Conservation (phyloP, 1,140 invertebrate genomes). For the Papilio polytes region DNA sequence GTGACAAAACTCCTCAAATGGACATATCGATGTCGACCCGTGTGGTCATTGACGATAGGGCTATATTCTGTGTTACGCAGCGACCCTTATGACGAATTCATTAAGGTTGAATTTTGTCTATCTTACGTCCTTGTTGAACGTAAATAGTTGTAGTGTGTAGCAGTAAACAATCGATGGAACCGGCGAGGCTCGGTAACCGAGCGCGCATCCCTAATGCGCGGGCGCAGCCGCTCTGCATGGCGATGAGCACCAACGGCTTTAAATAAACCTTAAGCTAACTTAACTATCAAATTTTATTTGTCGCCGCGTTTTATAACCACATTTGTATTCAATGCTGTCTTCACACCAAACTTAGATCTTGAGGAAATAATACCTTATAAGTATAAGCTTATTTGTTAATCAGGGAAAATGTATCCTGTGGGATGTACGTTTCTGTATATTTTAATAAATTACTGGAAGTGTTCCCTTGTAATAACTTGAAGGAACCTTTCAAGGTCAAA, state of each 20-base stretch:
- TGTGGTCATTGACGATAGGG: constrained; percentile 55
- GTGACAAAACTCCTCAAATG: constrained; percentile 80
- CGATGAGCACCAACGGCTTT: constrained; percentile 66
- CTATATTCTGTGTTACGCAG: constrained; percentile 19
- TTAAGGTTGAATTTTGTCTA: constrained; percentile 57
- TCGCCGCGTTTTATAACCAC: constrained; percentile 65
- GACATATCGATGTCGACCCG: constrained; percentile 66
- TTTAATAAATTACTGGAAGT: neutral
- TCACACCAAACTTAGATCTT: constrained; percentile 43
- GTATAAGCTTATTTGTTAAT: constrained; percentile 23
- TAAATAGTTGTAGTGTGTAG: constrained; percentile 36
- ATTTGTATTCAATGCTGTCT: constrained; percentile 76
- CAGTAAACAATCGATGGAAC: constrained; percentile 77
- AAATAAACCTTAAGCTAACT: constrained; percentile 59
- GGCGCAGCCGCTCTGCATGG: constrained; percentile 67
- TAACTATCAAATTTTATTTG: constrained; percentile 71
- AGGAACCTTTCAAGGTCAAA: too few species aligned
- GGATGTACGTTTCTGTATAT: neutral
- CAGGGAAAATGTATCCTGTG: constrained; percentile 34
- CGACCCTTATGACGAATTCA: constrained; percentile 28
- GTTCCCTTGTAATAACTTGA: neutral
- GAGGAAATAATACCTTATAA: constrained; percentile 39
- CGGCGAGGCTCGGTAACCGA: constrained; percentile 60
- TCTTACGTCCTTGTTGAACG: constrained; percentile 48
- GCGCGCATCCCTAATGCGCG: constrained; percentile 74